Percentiles rank a stretch among this genome's conserved stretches.
These are phyloP conservation scores for Eristalinus aeneus DNA, from an alignment of 2,888 invertebrate genomes.

Conservation along the genomic window DNA sequence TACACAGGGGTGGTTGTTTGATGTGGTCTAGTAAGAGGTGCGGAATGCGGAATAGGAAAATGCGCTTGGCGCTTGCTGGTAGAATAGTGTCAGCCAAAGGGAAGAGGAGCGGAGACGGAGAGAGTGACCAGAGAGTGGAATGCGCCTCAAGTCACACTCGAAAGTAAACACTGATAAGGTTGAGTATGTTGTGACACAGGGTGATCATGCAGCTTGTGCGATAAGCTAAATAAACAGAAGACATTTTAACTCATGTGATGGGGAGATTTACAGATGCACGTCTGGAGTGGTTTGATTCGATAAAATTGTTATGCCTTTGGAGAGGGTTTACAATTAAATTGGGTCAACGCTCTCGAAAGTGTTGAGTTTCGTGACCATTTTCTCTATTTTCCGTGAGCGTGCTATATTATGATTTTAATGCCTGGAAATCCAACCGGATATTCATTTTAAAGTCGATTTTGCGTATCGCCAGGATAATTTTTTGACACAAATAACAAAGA, in stretches of 20 bases:
- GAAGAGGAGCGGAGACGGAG: slow-evolving; percentile 23
- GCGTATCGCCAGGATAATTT: too few species aligned
- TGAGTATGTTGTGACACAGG: slow-evolving; percentile 24
- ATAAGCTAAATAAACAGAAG: neutral
- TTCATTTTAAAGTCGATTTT: too few species aligned
- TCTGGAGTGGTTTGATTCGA: neutral
- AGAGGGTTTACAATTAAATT: neutral
- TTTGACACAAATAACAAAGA: too few species aligned
- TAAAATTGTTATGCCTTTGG: neutral
- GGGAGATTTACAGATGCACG: neutral
- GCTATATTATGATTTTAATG: too few species aligned
- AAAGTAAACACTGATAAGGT: slow-evolving; percentile 29
- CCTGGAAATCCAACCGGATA: too few species aligned
- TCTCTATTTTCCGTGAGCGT: neutral
- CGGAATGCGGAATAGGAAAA: slow-evolving; percentile 32
- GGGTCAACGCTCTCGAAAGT: neutral
- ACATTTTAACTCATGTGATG: neutral
- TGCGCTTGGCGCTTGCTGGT: neutral
- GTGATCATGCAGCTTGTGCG: neutral
- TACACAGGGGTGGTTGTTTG: neutral
- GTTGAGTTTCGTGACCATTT: neutral
- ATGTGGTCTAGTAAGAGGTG: neutral
- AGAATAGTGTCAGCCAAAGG: slow-evolving; percentile 13
- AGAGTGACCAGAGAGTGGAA: neutral
- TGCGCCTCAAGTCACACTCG: neutral